phyloP scores from a whole-genome alignment of 2,113 vertebrate genomes.

The Myiagra hebetior region DNA sequence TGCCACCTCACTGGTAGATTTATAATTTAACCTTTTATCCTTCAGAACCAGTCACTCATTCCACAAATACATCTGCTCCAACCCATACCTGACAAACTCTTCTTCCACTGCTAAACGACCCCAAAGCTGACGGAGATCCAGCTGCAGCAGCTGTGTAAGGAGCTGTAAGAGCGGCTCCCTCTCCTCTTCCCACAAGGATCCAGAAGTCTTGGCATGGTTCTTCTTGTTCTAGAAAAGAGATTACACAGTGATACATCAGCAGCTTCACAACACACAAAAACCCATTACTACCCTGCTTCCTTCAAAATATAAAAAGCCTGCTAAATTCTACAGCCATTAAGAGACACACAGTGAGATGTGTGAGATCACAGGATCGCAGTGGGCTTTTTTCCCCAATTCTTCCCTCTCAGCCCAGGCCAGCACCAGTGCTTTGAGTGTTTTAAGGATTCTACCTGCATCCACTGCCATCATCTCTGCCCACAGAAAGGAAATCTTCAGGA shows the following conservation, averaged over 20 bases:
- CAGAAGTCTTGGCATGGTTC: constrained; percentile 63
- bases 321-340: neutral
- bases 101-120: constrained; percentile 86
- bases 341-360: neutral
- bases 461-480: neutral
- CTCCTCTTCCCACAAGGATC: constrained; percentile 86
- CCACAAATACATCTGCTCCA: neutral
- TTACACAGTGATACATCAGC: neutral
- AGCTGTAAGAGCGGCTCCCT: constrained; percentile 79
- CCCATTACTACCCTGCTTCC: neutral
- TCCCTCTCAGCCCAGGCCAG: neutral
- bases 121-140: constrained; percentile 89
- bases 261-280: neutral
- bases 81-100: constrained; percentile 86
- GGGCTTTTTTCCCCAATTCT: neutral
- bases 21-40: neutral
- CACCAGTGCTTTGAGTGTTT: accelerated
- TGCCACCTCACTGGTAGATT: neutral
- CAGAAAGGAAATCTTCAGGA: neutral
- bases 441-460: neutral
- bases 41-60: neutral
- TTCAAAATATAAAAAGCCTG: neutral
- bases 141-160: constrained; percentile 85
- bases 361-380: neutral
- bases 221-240: constrained; percentile 82